Evolutionary conservation across 2,888 invertebrate genomes (phyloP).

Genomic region (Melipona bicolor): DNA sequence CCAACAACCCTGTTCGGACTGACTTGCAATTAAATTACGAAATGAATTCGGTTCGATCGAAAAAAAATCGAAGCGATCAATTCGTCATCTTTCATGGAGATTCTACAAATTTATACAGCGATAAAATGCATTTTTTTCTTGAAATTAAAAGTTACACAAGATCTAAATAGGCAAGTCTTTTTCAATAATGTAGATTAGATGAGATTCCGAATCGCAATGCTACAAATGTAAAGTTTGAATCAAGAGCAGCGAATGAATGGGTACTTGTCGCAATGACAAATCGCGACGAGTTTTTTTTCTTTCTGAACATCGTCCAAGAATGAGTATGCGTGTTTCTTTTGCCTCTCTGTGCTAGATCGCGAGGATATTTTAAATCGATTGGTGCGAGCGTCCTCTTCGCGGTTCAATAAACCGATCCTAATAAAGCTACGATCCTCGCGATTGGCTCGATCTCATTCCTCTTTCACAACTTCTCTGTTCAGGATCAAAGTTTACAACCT

Average conservation of each 20-base stretch:
- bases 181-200: neutral
- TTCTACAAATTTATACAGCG: too few relatives aligned
- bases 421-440: neutral
- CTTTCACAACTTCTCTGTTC: neutral
- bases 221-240: neutral
- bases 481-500: neutral
- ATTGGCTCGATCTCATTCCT: neutral
- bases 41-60: neutral
- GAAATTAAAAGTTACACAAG: too few relatives aligned
- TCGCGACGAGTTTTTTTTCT: conserved; percentile 24
- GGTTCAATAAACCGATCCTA: conserved; percentile 4
- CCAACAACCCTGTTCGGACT: neutral
- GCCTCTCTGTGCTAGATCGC: conserved; percentile 13
- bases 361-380: conserved; percentile 13
- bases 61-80: neutral
- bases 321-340: conserved; percentile 24
- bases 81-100: too few relatives aligned
- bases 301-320: conserved; percentile 3
- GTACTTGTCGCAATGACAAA: conserved; percentile 24
- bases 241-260: conserved; percentile 8
- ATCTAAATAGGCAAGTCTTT: too few relatives aligned
- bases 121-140: too few relatives aligned
- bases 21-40: neutral
- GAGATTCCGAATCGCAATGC: neutral
- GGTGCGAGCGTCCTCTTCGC: conserved; percentile 5